Percentiles rank a stretch among this genome's conserved stretches.
These are phyloP conservation scores for Athetis lepigone DNA, from an alignment of 2,888 invertebrate genomes.

Conservation along the genomic window DNA sequence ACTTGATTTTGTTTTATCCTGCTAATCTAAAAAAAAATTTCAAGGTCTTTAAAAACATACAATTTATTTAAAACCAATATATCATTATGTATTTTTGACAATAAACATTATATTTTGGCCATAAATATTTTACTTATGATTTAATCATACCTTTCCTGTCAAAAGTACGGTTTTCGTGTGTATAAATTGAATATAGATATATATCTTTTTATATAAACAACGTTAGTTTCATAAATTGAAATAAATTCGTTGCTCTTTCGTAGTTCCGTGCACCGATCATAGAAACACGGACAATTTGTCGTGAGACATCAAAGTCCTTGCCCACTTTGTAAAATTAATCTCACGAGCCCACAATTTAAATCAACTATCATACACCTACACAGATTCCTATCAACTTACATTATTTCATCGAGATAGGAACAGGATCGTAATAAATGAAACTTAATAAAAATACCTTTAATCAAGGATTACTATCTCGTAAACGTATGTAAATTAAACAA, in stretches of 20 bases:
- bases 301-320: slow-evolving; percentile 79
- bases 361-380: slow-evolving; percentile 77
- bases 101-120: no score
- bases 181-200: no score
- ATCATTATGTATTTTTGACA: no score
- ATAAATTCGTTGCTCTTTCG: slow-evolving; percentile 6
- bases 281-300: slow-evolving; percentile 75
- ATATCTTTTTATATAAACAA: no score
- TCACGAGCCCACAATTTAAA: slow-evolving; percentile 74
- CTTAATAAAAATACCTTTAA: slow-evolving; percentile 64
- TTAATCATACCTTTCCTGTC: no score
- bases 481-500: slow-evolving; percentile 59
- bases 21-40: no score
- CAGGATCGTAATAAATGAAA: slow-evolving; percentile 60
- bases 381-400: slow-evolving; percentile 67
- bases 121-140: no score
- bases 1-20: no score
- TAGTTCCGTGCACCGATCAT: slow-evolving; percentile 57
- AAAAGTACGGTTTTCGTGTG: no score
- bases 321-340: slow-evolving; percentile 80
- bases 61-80: no score
- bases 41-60: no score
- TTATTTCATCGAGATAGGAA: slow-evolving; percentile 64
- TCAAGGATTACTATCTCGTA: slow-evolving; percentile 58
- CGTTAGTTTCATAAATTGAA: no score